A percentile compares a stretch with the other conserved stretches of the same genome.
Conservation (phyloP, 2,113 vertebrate species). For the Leucosticte australis region DNA sequence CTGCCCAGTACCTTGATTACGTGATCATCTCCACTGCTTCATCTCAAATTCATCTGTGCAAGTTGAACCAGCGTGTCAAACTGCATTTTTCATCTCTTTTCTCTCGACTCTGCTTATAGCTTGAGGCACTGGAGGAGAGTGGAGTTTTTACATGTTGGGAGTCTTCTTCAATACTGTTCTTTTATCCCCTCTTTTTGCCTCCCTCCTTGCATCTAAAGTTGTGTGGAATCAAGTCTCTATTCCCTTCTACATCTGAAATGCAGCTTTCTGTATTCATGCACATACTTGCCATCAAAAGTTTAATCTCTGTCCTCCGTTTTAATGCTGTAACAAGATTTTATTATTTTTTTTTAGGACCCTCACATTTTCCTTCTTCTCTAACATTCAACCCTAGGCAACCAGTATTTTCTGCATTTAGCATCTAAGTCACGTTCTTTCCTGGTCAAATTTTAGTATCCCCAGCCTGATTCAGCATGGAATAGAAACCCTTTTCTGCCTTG, state of each 20-base stretch:
- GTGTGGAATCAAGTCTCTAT: background rate
- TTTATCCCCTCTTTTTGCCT: background rate
- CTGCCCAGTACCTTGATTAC: slow-evolving; percentile 2
- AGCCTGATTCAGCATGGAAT: background rate
- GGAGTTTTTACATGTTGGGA: slow-evolving; percentile 23
- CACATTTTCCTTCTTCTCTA: background rate
- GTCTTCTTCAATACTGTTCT: background rate
- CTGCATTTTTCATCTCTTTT: slow-evolving; percentile 45
- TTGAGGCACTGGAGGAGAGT: slow-evolving; percentile 6
- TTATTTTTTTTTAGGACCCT: background rate
- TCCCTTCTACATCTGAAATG: background rate
- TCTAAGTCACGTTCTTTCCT: background rate
- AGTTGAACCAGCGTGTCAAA: slow-evolving; percentile 1
- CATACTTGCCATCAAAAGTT: background rate
- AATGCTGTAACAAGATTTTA: background rate
- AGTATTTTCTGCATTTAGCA: background rate
- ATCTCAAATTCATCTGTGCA: background rate
- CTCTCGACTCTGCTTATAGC: background rate
- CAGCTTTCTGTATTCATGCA: slow-evolving; percentile 8
- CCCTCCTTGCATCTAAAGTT: background rate
- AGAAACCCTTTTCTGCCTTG: background rate
- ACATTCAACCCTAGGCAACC: background rate
- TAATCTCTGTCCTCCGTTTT: background rate
- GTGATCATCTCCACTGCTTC: background rate
- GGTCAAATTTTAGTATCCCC: background rate